Evolutionary conservation across 2,797 vertebrate genomes (phyloP).

Genomic region (Pseudotriccus pelzelni): DNA sequence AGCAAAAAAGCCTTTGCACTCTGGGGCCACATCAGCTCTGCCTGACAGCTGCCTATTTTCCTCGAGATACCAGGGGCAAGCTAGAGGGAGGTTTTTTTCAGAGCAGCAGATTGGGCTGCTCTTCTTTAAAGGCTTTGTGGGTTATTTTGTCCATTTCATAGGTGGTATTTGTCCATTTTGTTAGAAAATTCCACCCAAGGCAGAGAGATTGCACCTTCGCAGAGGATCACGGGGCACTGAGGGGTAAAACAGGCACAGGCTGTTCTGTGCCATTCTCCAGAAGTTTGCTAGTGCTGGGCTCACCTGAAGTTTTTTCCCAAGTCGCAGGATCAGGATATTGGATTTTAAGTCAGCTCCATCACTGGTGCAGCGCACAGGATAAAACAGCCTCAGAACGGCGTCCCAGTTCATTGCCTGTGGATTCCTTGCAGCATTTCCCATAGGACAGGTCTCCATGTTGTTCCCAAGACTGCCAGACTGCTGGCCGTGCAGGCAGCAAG

Average conservation of each 20-base stretch:
- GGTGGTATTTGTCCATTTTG: constrained; percentile 24
- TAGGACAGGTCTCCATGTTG: background rate
- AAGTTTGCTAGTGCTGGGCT: background rate
- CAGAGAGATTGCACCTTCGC: constrained; percentile 15
- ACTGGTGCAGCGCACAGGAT: background rate
- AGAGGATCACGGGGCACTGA: background rate
- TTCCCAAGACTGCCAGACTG: background rate
- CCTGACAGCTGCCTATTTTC: constrained; percentile 43
- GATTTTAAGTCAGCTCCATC: background rate
- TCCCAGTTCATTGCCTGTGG: constrained; percentile 20
- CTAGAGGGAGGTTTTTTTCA: background rate
- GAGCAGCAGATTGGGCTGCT: constrained; percentile 23
- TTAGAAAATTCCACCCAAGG: constrained; percentile 51
- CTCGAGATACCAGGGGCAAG: background rate
- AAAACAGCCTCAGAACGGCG: background rate
- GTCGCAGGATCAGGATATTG: background rate
- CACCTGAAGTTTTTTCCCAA: background rate
- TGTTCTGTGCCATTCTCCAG: background rate
- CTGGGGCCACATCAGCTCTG: constrained; percentile 34
- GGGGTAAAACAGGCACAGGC: background rate
- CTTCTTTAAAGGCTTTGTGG: constrained; percentile 15
- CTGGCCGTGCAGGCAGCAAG: background rate
- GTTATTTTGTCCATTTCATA: constrained; percentile 22
- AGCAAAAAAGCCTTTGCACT: constrained; percentile 62
- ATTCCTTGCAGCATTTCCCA: background rate